phyloP scores from a whole-genome alignment of 2,888 invertebrate species.

The Torymus texanus region DNA sequence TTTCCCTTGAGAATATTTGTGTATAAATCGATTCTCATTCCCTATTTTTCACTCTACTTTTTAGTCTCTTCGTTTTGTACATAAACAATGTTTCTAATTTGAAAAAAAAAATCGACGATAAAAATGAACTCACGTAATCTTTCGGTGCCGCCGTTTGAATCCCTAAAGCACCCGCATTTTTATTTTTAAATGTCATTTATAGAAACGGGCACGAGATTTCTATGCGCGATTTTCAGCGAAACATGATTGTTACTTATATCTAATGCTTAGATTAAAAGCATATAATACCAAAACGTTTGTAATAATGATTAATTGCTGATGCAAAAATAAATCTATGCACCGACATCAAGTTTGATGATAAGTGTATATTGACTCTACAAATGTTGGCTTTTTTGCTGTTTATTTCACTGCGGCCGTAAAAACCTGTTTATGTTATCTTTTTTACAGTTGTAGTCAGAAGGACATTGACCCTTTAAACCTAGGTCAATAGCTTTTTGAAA shows the following conservation, averaged over 20 bases:
- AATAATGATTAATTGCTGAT: slow-evolving; percentile 51
- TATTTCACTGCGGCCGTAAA: slow-evolving; percentile 61
- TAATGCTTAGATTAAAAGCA: slow-evolving; percentile 45
- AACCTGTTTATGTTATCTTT: slow-evolving; percentile 70
- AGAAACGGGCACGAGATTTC: slow-evolving; percentile 33
- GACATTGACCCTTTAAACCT: slow-evolving; percentile 76
- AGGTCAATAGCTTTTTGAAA: slow-evolving; percentile 82
- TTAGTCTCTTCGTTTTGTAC: slow-evolving; percentile 45
- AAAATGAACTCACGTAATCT: slow-evolving; percentile 24
- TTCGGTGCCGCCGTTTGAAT: slow-evolving; percentile 32
- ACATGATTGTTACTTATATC: slow-evolving; percentile 45
- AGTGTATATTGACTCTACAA: slow-evolving; percentile 45
- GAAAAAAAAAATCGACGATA: slow-evolving; percentile 18
- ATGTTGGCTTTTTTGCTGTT: slow-evolving; percentile 41
- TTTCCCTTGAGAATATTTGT: slow-evolving; percentile 31
- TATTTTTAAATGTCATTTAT: slow-evolving; percentile 43
- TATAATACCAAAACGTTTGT: slow-evolving; percentile 51
- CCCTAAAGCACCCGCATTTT: neutral
- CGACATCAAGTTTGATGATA: slow-evolving; percentile 49
- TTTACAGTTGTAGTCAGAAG: slow-evolving; percentile 71
- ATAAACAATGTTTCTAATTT: slow-evolving; percentile 44
- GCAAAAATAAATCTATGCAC: slow-evolving; percentile 57
- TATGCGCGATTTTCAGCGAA: slow-evolving; percentile 47
- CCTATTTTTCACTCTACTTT: slow-evolving; percentile 30
- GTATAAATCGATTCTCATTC: slow-evolving; percentile 45